These are phyloP conservation scores for Drosophila arawakana DNA, from an alignment of 1,140 invertebrate species.

Conservation along the genomic window DNA sequence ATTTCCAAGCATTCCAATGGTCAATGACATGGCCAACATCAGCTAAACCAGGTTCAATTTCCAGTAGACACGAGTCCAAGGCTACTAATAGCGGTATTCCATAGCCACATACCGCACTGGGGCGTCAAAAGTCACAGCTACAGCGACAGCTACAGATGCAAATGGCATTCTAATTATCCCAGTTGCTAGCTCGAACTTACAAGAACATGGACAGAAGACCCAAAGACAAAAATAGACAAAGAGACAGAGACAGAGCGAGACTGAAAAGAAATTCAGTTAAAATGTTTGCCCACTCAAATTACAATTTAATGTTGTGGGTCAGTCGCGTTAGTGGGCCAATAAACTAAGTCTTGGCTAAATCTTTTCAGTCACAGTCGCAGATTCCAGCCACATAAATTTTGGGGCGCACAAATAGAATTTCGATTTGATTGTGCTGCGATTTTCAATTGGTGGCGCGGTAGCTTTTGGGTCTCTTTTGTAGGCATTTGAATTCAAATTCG, in stretches of 20 bases:
- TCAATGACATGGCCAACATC: conserved; percentile 39
- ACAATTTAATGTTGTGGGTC: conserved; percentile 82
- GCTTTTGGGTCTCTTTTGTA: conserved; percentile 59
- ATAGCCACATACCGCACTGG: conserved; percentile 49
- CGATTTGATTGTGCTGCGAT: conserved; percentile 64
- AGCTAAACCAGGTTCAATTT: conserved; percentile 44
- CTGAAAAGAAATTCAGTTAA: conserved; percentile 64
- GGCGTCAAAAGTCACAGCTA: conserved; percentile 66
- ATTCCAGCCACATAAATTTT: conserved; percentile 70
- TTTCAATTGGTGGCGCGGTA: conserved; percentile 68
- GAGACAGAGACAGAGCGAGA: conserved; percentile 1
- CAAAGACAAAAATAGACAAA: not conserved
- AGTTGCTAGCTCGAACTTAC: conserved; percentile 58
- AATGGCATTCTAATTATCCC: conserved; percentile 67
- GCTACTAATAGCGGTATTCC: conserved; percentile 24
- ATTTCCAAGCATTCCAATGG: conserved; percentile 59
- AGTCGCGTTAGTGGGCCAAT: conserved; percentile 78
- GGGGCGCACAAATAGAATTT: conserved; percentile 59
- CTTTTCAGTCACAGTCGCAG: conserved; percentile 24
- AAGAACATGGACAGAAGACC: conserved; percentile 39
- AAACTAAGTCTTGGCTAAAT: conserved; percentile 66
- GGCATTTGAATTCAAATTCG: conserved; percentile 51
- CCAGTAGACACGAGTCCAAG: conserved; percentile 27
- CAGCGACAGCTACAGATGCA: conserved; percentile 44
- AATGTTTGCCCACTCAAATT: conserved; percentile 82